Evolutionary conservation across 2,797 vertebrate genomes (phyloP), one percentile per base, ranked within the genome.

Genomic region (Coregonus sp.): DNA sequence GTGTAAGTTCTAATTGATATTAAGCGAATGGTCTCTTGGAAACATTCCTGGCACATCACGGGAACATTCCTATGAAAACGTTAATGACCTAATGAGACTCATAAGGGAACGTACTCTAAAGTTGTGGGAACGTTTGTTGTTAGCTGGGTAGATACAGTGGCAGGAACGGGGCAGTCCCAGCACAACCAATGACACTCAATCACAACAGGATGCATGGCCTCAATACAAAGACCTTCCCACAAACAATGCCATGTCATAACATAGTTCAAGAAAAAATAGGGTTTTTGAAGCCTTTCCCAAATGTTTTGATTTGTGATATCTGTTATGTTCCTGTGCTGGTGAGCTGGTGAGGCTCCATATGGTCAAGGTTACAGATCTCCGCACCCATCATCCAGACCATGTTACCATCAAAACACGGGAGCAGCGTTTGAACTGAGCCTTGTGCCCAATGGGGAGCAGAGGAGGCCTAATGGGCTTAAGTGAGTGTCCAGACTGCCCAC

Each of bases 391-490:
- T 16, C 47, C 80, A 74, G 83, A 78, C 18, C 25, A 35, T 5
- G n/a, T 3, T 5, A 54, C 54, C 70, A 86, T 91, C 81, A 91
- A 86, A 91, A 91, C 78, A 85, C 67, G 70, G 72, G 73, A 83
- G 73, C 73, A 66, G 69, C 67, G 84, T 86, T 87, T 85, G 82
- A 90, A 89, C 82, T 89, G 80, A 76, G 31, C 18, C 70, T 78
- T 78, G 86, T 84, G 82, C 87, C 86, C 84, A 82, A 74, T 79
- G 81, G 84, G 83, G 72, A 90, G 84, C 82, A 80, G 82, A 86
- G 74, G 89, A 82, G 81, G 63, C 76, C 84, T 92, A 94, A 94
- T 93, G 89, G 87, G 92, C 87, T 94, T 94, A 93, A 90, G 86
- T 87, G 88, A 85, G 82, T 81, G 88, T 80, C 85, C 85, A 92